Evolutionary conservation across 2,113 vertebrate genomes (phyloP).

Genomic region (Ceyx margarethae): DNA sequence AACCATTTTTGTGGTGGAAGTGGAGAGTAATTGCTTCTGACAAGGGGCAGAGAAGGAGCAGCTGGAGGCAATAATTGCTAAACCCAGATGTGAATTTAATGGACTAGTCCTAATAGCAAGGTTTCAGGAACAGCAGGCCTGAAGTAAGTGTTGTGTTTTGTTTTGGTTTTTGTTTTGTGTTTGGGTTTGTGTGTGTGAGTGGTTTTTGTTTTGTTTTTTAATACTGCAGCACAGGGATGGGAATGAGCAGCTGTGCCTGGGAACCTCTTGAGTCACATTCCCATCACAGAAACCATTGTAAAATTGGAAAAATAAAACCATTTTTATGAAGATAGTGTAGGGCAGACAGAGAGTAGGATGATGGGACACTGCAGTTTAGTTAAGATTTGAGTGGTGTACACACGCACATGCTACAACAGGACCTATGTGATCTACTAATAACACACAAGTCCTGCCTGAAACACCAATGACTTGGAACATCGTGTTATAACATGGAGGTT

Average conservation of each 20-base stretch:
- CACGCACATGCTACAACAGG: neutral
- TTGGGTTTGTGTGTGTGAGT: too few species aligned
- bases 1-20: conserved; percentile 29
- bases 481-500: fast-evolving
- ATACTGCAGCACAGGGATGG: neutral
- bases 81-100: conserved; percentile 34
- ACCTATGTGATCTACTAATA: fast-evolving
- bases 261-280: neutral
- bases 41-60: conserved; percentile 36
- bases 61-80: conserved; percentile 52
- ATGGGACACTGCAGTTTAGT: neutral
- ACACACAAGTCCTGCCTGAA: neutral
- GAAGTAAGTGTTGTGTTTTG: neutral
- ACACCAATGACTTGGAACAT: neutral
- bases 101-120: neutral
- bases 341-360: neutral
- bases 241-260: neutral
- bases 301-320: neutral
- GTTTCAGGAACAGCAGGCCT: neutral
- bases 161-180: neutral
- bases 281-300: neutral
- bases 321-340: neutral
- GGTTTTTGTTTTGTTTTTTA: neutral
- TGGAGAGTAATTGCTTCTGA: conserved; percentile 37
- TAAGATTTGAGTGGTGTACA: neutral